Conservation (phyloP, 2,888 invertebrate genomes). For the Prosopocoilus inquinatus region DNA sequence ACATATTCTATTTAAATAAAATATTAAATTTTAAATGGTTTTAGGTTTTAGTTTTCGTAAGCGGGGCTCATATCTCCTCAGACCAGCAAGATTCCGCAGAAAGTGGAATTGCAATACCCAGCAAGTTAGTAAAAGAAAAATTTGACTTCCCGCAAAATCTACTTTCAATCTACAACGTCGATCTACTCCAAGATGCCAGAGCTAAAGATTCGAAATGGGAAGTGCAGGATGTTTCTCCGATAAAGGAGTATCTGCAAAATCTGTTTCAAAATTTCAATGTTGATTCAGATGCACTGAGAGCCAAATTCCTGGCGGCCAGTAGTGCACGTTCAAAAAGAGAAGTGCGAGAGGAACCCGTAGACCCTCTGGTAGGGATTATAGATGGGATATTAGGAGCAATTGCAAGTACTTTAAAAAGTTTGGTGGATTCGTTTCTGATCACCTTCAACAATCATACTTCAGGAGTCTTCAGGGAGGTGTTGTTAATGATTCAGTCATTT, state of each 20-base stretch:
- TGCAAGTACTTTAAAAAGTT: neutral
- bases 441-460: neutral
- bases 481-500: neutral
- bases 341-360: neutral
- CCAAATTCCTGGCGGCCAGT: neutral
- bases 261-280: neutral
- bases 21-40: too few relatives aligned
- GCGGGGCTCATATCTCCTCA: too few relatives aligned
- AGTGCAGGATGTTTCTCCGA: neutral
- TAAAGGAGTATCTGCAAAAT: neutral
- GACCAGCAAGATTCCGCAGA: too few relatives aligned
- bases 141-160: neutral
- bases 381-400: conserved; percentile 4
- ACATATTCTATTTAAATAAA: too few relatives aligned
- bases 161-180: neutral
- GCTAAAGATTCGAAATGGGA: neutral
- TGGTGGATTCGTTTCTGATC: neutral
- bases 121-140: neutral
- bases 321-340: neutral
- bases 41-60: too few relatives aligned
- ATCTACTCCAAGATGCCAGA: neutral
- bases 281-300: neutral
- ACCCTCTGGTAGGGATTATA: neutral
- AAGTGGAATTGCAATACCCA: neutral
- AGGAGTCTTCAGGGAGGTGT: neutral